Conservation (phyloP, 2,113 vertebrate genomes). For the Macquaria australasica region DNA sequence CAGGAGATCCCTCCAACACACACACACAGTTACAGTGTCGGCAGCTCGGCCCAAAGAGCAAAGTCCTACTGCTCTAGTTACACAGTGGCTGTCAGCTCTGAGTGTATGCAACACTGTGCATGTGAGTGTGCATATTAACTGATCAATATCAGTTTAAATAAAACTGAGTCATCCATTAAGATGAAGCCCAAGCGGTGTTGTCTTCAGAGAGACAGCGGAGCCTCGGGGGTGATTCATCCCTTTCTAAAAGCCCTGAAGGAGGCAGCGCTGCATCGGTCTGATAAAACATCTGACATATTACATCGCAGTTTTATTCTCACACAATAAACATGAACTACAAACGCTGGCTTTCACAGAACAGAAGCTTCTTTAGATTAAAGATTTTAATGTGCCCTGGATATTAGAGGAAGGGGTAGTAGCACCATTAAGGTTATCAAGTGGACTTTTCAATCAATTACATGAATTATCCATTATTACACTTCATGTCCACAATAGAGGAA, state of each 20-base stretch:
- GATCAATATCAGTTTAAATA: slow-evolving; percentile 38
- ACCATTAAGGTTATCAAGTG: background rate
- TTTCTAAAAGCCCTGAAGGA: slow-evolving; percentile 20
- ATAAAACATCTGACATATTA: background rate
- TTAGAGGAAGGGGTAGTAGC: background rate
- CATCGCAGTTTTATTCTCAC: background rate
- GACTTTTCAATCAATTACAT: background rate
- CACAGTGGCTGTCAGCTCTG: slow-evolving; percentile 10
- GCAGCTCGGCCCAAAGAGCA: slow-evolving; percentile 32
- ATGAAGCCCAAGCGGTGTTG: background rate
- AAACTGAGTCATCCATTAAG: slow-evolving; percentile 48
- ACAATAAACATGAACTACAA: background rate
- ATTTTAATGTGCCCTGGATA: background rate
- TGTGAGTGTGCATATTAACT: background rate
- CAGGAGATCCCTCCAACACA: slow-evolving; percentile 51
- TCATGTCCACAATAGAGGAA: background rate
- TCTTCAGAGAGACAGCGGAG: background rate
- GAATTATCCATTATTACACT: background rate
- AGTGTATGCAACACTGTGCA: background rate
- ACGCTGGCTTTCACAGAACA: background rate
- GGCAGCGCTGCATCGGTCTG: background rate
- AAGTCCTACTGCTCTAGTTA: slow-evolving; percentile 49
- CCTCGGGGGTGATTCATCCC: background rate
- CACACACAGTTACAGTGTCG: slow-evolving; percentile 7
- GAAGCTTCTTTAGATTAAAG: no score